Base-by-base conservation (phyloP, 2,797 vertebrate genomes). In the Steatocranus sp. region DNA sequence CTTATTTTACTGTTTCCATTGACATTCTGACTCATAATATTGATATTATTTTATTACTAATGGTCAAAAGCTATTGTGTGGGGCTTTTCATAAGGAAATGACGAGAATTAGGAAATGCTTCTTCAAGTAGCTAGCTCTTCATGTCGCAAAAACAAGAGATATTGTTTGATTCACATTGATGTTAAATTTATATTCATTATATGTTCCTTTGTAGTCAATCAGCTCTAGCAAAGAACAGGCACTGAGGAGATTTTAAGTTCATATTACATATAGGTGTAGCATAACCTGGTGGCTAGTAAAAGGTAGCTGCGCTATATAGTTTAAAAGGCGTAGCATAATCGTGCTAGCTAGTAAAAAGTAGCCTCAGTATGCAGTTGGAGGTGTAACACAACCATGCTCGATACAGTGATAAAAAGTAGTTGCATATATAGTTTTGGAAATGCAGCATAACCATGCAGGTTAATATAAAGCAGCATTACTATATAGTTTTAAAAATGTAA, bases 291-390 rank as follows among this genome's bases (percentile, higher is more conserved):
- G 43, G 23, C 23, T 2, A 46, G 23, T 46, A 46, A 46, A 70
- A 73, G 1, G 10, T 30, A 48, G 41, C 66, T 18, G 3, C 2
- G 2, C 10, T 48, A 30, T 70, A 18, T 27, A 73, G 41, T 73
- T 73, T 30, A 12, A 17, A 18, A 61, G 30, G 30, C n/a, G 17
- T 61, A n/a, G 54, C 0, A 5, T 66, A 66, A 66, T 20, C 61
- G 14, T 66, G 61, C n/a, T 66, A 68, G 23, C 23, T 70, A 18
- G 41, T 10, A 18, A 27, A 68, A 46, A 7, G 4, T 18, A 46
- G 41, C 66, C 23, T 27, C 6, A 2, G 4, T 46, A 0, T 46
- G 10, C 0, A 46, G 66, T 0, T 70, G 15, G 23, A 58, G 54
- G 17, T 32, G 27, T 58, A 32, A 58, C 2, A 34, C 56, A 61